These are phyloP conservation scores for Acridotheres tristis DNA, from an alignment of 2,797 vertebrate species.

Conservation along the genomic window DNA sequence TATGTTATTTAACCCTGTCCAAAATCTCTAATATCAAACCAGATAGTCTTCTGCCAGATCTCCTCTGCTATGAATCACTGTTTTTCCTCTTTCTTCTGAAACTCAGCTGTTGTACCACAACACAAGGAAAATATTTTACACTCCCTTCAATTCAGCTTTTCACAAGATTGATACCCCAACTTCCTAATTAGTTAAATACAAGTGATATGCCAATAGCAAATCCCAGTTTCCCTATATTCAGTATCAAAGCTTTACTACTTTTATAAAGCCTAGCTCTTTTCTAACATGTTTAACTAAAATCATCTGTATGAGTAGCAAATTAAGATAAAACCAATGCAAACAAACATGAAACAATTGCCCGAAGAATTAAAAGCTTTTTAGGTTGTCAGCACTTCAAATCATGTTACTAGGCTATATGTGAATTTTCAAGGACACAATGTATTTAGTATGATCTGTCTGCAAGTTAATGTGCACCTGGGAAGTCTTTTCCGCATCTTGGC, in stretches of 20 bases:
- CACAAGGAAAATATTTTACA: neutral
- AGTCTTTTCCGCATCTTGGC: neutral
- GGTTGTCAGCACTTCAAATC: neutral
- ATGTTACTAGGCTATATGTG: too few species aligned
- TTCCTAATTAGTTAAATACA: neutral
- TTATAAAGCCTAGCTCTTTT: neutral
- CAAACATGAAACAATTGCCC: neutral
- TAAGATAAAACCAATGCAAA: neutral
- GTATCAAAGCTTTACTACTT: neutral
- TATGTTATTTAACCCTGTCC: neutral
- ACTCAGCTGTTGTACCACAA: neutral
- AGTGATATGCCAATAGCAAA: neutral
- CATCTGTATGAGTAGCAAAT: neutral
- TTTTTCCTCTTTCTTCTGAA: neutral
- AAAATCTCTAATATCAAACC: neutral
- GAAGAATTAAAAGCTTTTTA: neutral
- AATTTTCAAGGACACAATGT: neutral
- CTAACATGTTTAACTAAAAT: neutral
- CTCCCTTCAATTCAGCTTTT: neutral
- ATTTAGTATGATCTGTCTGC: neutral
- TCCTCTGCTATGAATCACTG: neutral
- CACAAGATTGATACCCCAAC: fast-evolving
- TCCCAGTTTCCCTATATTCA: neutral
- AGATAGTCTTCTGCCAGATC: neutral
- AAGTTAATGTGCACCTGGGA: neutral